Base-by-base conservation (phyloP, 2,113 vertebrate species). In the Phocoena sinus region DNA sequence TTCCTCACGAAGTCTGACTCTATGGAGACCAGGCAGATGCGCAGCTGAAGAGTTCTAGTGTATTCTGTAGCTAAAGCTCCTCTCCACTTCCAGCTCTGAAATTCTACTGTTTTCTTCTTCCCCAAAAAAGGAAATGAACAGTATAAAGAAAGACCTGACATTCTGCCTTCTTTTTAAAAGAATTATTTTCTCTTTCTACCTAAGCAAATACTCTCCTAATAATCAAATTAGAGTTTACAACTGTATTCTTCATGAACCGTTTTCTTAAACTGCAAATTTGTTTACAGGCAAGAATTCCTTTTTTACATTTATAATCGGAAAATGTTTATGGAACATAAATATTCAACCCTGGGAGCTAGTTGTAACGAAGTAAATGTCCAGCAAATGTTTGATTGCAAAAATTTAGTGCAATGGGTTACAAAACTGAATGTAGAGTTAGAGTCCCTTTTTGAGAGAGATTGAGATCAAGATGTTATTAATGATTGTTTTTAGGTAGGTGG, bases 231-330 rank as follows among this genome's bases (percentile, higher is more conserved):
- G 38, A 85, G 60, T 23, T 80, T 83, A 25, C 6, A 7, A 86
- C 25, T 70, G 25, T 81, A 87, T 92, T 85, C 60, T 31, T 79
- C 31, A 41, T 20, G 23, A 93, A 44, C 18, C 80, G 60, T 76
- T 89, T 94, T 91, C 76, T 96, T 92, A 63, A 83, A 88, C 9
- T 70, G n/a, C 28, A 95, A 81, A 92, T 82, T 82, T 38, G 7
- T 65, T 83, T 74, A 73, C 50, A 96, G 86, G 76, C 41, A 92
- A 41, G 36, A 91, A 84, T 87, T 77, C 38, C 44, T 85, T 94
- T 88, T 82, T 87, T 76, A 65, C 67, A 56, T 90, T 95, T 94
- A n/a, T 67, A 94, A 71, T 81, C 70, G 21, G 58, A 87, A 94
- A 83, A 87, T 89, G 33, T 60, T 89, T 17, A 10, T 67, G 60